phyloP scores from a whole-genome alignment of 2,113 vertebrate genomes.

The Gadus macrocephalus region DNA sequence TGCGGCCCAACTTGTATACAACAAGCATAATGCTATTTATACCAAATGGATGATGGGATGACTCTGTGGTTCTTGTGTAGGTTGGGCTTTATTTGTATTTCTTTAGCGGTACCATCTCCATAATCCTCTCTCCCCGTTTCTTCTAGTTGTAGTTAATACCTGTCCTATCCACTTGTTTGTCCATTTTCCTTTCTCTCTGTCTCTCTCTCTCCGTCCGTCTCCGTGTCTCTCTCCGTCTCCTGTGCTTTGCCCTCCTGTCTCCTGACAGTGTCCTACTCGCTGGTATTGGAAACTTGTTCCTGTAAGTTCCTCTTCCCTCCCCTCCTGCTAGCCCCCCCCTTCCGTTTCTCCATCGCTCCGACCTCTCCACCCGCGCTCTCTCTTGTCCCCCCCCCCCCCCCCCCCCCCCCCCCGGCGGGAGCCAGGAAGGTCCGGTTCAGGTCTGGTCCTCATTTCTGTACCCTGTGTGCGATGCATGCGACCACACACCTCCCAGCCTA shows the following conservation, averaged over 20 bases:
- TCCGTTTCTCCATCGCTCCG: constrained; percentile 52
- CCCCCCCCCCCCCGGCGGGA: constrained; percentile 46
- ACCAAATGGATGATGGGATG: constrained; percentile 3
- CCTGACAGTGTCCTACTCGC: constrained; percentile 75
- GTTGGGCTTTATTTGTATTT: constrained; percentile 13
- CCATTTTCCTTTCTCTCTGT: constrained; percentile 40
- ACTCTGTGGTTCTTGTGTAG: constrained; percentile 18
- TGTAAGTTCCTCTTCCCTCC: constrained; percentile 70
- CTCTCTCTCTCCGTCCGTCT: constrained; percentile 46
- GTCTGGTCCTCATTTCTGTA: constrained; percentile 30
- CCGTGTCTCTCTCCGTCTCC: constrained; percentile 24
- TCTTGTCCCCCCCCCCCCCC: constrained; percentile 28
- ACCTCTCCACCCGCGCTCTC: constrained; percentile 42
- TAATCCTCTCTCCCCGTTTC: constrained; percentile 35
- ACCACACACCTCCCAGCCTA: constrained; percentile 18
- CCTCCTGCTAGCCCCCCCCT: constrained; percentile 55
- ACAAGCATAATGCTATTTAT: background rate
- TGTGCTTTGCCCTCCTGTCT: constrained; percentile 36
- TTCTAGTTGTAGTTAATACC: constrained; percentile 45
- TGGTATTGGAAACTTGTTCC: constrained; percentile 83
- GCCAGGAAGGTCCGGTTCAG: constrained; percentile 54
- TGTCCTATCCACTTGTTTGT: constrained; percentile 52
- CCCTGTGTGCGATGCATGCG: constrained; percentile 32
- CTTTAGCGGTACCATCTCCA: constrained; percentile 12
- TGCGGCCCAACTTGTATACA: background rate